phyloP scores from a whole-genome alignment of 2,797 vertebrate species.

The Sciurus carolinensis region DNA sequence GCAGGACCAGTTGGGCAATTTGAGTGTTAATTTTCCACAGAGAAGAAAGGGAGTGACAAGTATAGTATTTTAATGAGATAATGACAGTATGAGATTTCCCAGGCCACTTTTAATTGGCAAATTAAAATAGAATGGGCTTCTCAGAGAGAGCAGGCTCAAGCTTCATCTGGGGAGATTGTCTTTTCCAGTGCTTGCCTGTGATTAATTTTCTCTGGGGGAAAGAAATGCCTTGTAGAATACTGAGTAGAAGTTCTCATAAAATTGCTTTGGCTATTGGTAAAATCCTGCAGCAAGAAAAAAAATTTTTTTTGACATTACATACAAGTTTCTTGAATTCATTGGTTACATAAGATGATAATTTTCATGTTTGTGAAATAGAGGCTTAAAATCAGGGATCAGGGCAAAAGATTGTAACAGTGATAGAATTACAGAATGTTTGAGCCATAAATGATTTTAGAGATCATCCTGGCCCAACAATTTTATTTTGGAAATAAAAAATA shows the following conservation, averaged over 20 bases:
- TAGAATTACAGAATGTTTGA: background rate
- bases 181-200: constrained; percentile 68
- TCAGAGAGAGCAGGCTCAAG: constrained; percentile 30
- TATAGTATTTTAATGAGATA: constrained; percentile 76
- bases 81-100: constrained; percentile 74
- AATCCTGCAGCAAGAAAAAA: constrained; percentile 47
- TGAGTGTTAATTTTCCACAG: constrained; percentile 56
- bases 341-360: constrained; percentile 5
- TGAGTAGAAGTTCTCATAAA: constrained; percentile 53
- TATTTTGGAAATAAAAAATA: constrained; percentile 26
- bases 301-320: background rate
- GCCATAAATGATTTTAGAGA: background rate
- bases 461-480: background rate
- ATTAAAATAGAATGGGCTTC: constrained; percentile 80
- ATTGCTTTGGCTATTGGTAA: constrained; percentile 58
- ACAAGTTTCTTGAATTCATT: constrained; percentile 57
- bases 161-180: constrained; percentile 49
- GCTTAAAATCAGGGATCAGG: background rate
- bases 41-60: constrained; percentile 55
- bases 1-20: background rate
- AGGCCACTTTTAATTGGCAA: constrained; percentile 79
- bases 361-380: constrained; percentile 52
- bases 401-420: background rate
- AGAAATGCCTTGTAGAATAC: constrained; percentile 69
- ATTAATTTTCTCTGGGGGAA: constrained; percentile 73